A percentile compares a stretch with the other conserved stretches of the same genome.
Evolutionary conservation across 2,888 invertebrate genomes (phyloP).

Genomic region (Cataglyphis cursor): DNA sequence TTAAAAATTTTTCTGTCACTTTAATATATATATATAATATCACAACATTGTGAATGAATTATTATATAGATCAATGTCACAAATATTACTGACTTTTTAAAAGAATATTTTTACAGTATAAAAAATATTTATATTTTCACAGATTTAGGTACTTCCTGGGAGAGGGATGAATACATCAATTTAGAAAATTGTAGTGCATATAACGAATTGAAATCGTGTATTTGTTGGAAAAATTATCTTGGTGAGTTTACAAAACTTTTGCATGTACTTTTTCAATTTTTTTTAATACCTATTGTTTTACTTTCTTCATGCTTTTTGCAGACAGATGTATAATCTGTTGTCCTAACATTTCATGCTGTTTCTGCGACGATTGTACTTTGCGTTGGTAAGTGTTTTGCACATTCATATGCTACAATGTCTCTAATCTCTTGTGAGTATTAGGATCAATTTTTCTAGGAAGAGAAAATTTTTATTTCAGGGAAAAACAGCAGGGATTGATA

Average conservation of each 20-base stretch:
- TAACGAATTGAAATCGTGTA: neutral
- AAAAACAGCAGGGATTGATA: conserved; percentile 60
- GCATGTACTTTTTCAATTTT: neutral
- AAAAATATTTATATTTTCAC: neutral
- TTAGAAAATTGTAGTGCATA: conserved; percentile 10
- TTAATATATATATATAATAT: neutral
- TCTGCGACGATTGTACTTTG: neutral
- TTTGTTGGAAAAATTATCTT: neutral
- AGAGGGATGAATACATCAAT: neutral
- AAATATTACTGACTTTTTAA: conserved; percentile 9
- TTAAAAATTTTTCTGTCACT: neutral
- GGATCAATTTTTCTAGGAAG: neutral
- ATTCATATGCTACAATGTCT: neutral
- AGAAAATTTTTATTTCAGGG: conserved; percentile 58
- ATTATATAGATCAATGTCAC: neutral
- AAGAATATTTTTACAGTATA: neutral
- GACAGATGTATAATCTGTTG: conserved; percentile 11
- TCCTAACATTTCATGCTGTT: neutral
- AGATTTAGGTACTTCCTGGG: neutral
- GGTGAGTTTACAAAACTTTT: conserved; percentile 12
- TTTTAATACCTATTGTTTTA: neutral
- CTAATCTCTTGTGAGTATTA: neutral
- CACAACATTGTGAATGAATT: neutral
- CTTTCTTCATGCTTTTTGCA: neutral
- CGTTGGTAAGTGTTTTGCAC: conserved; percentile 49